Conservation (phyloP, 1,140 invertebrate genomes). For the Sipha flava region DNA sequence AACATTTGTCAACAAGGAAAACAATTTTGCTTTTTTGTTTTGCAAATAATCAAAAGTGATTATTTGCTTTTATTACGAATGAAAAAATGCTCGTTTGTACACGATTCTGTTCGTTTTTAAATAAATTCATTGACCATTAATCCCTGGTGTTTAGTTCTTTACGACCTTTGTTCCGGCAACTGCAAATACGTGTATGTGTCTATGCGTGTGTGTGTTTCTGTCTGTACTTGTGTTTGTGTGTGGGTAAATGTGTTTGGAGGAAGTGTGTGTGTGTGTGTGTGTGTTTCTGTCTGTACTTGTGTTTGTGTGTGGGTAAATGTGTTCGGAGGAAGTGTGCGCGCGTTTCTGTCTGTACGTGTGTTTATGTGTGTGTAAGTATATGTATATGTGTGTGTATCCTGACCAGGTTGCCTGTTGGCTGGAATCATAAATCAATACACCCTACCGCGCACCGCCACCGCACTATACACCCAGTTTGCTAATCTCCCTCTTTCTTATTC, state of each 20-base stretch:
- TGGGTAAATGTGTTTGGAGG: too few species aligned
- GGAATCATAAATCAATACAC: constrained; percentile 33
- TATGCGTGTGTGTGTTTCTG: too few species aligned
- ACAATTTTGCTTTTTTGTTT: too few species aligned
- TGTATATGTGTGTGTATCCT: not conserved
- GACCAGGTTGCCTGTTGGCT: constrained; percentile 32
- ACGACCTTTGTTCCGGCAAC: constrained; percentile 39
- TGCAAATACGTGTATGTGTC: not conserved
- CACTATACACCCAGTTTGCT: constrained; percentile 10
- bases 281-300: not conserved
- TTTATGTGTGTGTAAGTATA: not conserved
- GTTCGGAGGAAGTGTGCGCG: too few species aligned
- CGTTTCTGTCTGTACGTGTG: not conserved
- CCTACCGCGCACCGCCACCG: not conserved
- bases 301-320: too few species aligned
- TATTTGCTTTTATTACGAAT: too few species aligned
- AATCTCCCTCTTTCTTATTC: constrained; percentile 29
- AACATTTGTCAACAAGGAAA: too few species aligned
- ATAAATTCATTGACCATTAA: constrained; percentile 17
- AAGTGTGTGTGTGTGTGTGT: not conserved
- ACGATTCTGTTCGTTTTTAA: not conserved
- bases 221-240: not conserved
- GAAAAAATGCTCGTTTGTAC: too few species aligned
- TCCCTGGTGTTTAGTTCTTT: constrained; percentile 44
- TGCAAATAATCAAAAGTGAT: too few species aligned